Conservation (phyloP, 2,888 invertebrate genomes). For the Palloptera scutellata region DNA sequence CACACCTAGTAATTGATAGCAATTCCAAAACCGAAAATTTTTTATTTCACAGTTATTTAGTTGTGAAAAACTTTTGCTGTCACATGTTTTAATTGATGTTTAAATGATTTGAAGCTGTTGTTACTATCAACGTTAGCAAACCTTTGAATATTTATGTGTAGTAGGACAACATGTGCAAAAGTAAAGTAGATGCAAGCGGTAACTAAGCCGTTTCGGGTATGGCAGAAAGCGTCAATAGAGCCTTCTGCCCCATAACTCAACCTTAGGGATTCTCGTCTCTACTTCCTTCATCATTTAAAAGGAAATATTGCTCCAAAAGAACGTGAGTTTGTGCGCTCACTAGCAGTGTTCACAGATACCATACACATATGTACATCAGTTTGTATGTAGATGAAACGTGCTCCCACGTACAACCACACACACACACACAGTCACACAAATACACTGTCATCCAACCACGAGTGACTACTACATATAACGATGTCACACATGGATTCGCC, state of each 20-base stretch:
- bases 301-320: too few species aligned
- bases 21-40: neutral
- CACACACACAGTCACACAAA: neutral
- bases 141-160: constrained; percentile 25
- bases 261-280: too few species aligned
- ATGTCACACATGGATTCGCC: constrained; percentile 3
- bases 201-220: too few species aligned
- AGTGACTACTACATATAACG: constrained; percentile 1
- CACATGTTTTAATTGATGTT: constrained; percentile 23
- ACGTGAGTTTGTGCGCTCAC: neutral
- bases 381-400: constrained; percentile 19
- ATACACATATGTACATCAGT: constrained; percentile 10
- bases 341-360: neutral
- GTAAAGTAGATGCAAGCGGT: too few species aligned
- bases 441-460: too few species aligned
- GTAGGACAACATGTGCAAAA: too few species aligned
- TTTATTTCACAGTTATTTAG: too few species aligned
- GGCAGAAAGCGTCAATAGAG: too few species aligned
- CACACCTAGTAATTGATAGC: constrained; percentile 4
- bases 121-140: neutral
- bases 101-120: constrained; percentile 15
- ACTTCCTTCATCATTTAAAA: too few species aligned
- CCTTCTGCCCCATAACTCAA: too few species aligned
- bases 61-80: too few species aligned
- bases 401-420: constrained; percentile 4